A percentile compares a stretch with the other conserved stretches of the same genome.
Conservation (phyloP, 1,140 invertebrate genomes). For the Globodera ellingtonae region DNA sequence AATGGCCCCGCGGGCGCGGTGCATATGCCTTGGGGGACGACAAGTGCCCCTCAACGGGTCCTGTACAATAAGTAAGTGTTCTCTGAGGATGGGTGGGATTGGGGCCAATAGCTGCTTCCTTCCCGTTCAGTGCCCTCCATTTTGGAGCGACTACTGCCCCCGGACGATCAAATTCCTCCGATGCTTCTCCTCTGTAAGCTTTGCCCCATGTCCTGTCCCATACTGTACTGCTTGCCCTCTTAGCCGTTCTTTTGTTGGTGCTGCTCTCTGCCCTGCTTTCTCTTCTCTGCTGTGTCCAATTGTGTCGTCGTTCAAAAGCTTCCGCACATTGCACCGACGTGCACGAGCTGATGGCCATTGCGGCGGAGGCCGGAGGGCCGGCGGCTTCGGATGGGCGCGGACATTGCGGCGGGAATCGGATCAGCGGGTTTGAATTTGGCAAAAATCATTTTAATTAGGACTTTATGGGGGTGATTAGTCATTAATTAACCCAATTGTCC, state of each 20-base stretch:
- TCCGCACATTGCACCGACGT: constrained; percentile 8
- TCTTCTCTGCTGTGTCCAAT: constrained; percentile 28
- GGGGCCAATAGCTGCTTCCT: background rate
- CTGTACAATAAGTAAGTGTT: constrained; percentile 16
- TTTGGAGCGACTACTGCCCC: background rate
- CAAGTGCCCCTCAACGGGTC: constrained; percentile 19
- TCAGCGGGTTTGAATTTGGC: constrained; percentile 19
- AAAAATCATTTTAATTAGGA: constrained; percentile 22
- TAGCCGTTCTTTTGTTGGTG: constrained; percentile 21
- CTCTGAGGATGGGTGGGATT: background rate
- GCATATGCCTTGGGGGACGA: constrained; percentile 36
- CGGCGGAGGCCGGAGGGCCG: constrained; percentile 21
- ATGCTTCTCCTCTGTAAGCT: constrained; percentile 22
- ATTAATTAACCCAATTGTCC: background rate
- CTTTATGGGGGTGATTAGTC: background rate
- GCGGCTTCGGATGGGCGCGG: background rate
- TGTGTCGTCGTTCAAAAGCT: constrained; percentile 1
- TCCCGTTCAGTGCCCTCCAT: constrained; percentile 4
- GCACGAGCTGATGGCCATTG: constrained; percentile 33
- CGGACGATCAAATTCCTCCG: background rate
- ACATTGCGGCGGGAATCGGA: constrained; percentile 20
- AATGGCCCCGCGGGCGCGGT: constrained; percentile 19
- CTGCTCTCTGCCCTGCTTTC: constrained; percentile 20
- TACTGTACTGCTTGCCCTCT: background rate
- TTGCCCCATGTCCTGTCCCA: background rate